Base-by-base conservation (phyloP, 2,888 invertebrate species). In the Automeris io region DNA sequence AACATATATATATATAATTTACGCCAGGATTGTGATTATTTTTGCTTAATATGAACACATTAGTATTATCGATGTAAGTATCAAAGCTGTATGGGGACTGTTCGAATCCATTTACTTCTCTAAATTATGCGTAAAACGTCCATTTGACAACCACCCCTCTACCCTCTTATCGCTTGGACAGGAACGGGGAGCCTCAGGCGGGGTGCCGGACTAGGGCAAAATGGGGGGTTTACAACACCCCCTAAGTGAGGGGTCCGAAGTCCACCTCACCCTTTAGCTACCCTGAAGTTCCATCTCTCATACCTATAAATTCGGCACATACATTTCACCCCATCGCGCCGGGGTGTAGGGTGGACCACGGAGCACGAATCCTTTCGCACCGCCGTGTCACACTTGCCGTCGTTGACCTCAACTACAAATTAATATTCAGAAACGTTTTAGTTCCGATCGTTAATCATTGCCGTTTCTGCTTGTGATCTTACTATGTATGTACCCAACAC, bases 51-150 rank as follows among this genome's bases (percentile, higher is more conserved):
- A 39, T 34, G 34, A 55, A 54, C 54, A 61, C 61, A 62, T 69
- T 61, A 62, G 64, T 56, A 62, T 55, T 56, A 60, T 50, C 54
- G 56, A 67, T 71, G 71, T 76, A 78, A 68, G 69, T 78, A 66
- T 60, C 54, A 63, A 71, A 73, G 75, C 74, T 74, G 70, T 72
- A 66, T 73, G 79, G 75, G 81, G 77, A 74, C 76, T 79, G 82
- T 81, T 86, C 82, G 82, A 85, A 87, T 83, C 87, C 87, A 87
- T 87, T 87, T 87, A 83, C 83, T 83, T 82, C 79, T 85, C 85
- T 87, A 87, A 87, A 87, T 87, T 87, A 87, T 87, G 87, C 87
- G 87, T 87, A 87, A 87, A 87, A 87, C 87, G 87, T 87, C 87
- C 86, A 86, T 86, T 87, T 86, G 86, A 82, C 82, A 82, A 75